Evolutionary conservation across 2,888 invertebrate genomes (phyloP), one percentile per base, ranked within the genome.

Genomic region (Ptychoptera contaminata): DNA sequence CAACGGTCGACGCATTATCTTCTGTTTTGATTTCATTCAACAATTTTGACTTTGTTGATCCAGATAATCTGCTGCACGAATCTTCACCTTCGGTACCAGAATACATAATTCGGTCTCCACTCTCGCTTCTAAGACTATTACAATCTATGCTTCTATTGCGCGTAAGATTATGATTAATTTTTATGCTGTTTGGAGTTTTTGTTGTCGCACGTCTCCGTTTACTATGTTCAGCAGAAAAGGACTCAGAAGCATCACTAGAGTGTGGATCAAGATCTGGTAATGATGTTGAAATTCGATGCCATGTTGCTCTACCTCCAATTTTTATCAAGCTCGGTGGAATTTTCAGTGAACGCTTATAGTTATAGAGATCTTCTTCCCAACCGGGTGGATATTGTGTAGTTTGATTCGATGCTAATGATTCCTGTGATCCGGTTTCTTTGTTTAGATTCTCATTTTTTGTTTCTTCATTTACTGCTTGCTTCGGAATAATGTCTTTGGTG

Each of bases 351-450:
- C 82, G 73, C 60, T 88, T 88, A 57, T 81, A 88, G 53, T 76
- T 78, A 56, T 82, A 85, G 14, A 87, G 73, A 56, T 86, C 86
- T 57, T 85, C 81, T 63, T 84, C 83, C 84, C 84, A 85, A 1
- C 83, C 82, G 0, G 83, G 82, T 52, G 76, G 72, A 55, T 82
- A 82, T 56, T 78, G 77, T 37, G 77, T 77, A 78, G 77, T 4
- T 79, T 81, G 56, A 77, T 78, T 31, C 71, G 67, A n/a, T 77
- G 72, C 58, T 79, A 78, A 30, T 60, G 62, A 2, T 63, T 62
- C 10, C 37, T 47, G 31, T 55, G 56, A 3, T 49, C 50, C 45
- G 58, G 60, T n/a, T 57, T 56, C 2, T 59, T 57, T 11, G 58
- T 56, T 38, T 58, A 56, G 45, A 59, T 63, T 31, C 58, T 55